Base-by-base conservation (phyloP, 2,797 vertebrate species). In the Centroberyx gerrardi region DNA sequence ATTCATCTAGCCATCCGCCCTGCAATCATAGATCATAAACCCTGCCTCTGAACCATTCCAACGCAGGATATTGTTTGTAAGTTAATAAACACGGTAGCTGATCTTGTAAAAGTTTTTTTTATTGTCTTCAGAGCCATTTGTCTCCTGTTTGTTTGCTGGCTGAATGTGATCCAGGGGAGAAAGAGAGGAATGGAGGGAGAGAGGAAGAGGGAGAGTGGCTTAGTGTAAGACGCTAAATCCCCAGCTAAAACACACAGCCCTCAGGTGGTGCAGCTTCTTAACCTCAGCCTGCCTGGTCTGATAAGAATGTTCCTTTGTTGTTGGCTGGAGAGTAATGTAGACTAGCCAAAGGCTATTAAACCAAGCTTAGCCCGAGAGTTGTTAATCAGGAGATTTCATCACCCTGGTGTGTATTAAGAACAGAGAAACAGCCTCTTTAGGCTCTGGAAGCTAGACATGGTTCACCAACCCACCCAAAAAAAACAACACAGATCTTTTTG, bases 251-350 rank as follows among this genome's bases (percentile, higher is more conserved):
- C 74, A 88, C 84, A 78, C 79, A 83, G 74, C 85, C 94, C 93
- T 91, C 87, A 90, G 90, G 92, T 92, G 83, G 70, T 85, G 80
- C 76, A 87, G 87, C 86, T 78, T 90, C 92, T 92, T 91, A 92
- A 90, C 93, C 90, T 86, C 87, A 77, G 89, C 84, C 90, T 93
- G 92, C 83, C 65, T 36, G 58, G 74, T 84, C 86, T 86, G 92
- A 94, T 94, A 94, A 94, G 83, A 89, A 69, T 76, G 78, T 77
- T 83, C 79, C 88, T 92, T 92, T 92, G 92, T 93, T 89, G 85
- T 90, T 75, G 73, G 76, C 75, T 84, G 72, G 76, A 88, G 74
- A 87, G 87, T 86, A 85, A 88, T 81, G 81, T 73, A 86, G 87
- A 87, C 84, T 82, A 68, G 87, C 87, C 88, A 78, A 88, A 91